Percentiles rank a stretch among this genome's conserved stretches.
phyloP scores from a whole-genome alignment of 2,888 invertebrate genomes.

The Catonia carolina region DNA sequence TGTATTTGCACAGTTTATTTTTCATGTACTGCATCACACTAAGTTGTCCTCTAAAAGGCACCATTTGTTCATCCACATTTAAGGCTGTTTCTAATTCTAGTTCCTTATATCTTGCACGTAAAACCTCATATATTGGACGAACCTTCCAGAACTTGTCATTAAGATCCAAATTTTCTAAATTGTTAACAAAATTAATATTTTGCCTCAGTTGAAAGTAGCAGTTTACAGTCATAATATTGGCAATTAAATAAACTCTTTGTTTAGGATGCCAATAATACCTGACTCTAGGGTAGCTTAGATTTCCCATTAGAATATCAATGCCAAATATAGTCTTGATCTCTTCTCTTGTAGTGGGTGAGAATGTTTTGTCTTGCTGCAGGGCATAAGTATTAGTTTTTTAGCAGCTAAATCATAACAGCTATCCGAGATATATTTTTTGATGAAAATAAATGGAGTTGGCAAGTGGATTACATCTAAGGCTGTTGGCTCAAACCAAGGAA shows the following conservation, averaged over 20 bases:
- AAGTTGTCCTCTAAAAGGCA: conserved; percentile 11
- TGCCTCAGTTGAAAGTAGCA: background rate
- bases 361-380: conserved; percentile 9
- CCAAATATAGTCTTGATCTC: conserved; percentile 20
- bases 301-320: conserved; percentile 13
- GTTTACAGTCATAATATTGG: background rate
- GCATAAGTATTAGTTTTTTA: conserved; percentile 17
- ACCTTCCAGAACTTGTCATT: conserved; percentile 10
- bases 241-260: conserved; percentile 3
- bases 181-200: conserved; percentile 5
- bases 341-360: conserved; percentile 7
- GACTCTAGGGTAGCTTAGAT: conserved; percentile 12
- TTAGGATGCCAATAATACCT: conserved; percentile 5
- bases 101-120: background rate
- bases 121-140: conserved; percentile 3
- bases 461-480: background rate
- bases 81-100: conserved; percentile 7
- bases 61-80: conserved; percentile 11
- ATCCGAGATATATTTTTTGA: conserved; percentile 3
- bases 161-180: conserved; percentile 5
- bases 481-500: background rate
- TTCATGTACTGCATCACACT: conserved; percentile 5
- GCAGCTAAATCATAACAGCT: background rate
- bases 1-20: conserved; percentile 7
- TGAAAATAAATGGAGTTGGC: background rate